Conservation (phyloP, 2,888 invertebrate species). For the Erebia epiphron region DNA sequence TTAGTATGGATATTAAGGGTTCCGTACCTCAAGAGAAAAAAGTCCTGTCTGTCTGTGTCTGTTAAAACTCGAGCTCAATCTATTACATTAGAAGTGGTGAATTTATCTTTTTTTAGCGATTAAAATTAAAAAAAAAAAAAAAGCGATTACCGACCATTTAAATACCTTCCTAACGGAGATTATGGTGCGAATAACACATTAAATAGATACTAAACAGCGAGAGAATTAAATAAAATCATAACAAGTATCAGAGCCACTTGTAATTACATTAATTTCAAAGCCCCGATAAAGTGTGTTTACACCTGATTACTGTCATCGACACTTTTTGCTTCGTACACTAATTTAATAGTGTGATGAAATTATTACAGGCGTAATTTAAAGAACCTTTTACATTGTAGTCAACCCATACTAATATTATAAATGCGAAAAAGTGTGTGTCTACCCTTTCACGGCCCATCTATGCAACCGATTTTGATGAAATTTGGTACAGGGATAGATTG, state of each 20-base stretch:
- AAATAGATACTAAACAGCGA: constrained; percentile 19
- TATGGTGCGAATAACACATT: constrained; percentile 10
- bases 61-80: too few species aligned
- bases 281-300: constrained; percentile 27
- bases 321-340: constrained; percentile 17
- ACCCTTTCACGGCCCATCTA: too few species aligned
- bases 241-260: constrained; percentile 10
- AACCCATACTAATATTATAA: too few species aligned
- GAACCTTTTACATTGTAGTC: background rate
- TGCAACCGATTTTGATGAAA: too few species aligned
- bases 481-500: too few species aligned
- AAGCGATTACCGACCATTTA: background rate
- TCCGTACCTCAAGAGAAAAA: too few species aligned
- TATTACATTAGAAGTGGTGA: too few species aligned
- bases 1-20: too few species aligned
- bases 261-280: constrained; percentile 20
- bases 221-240: constrained; percentile 17
- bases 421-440: too few species aligned
- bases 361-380: constrained; percentile 1
- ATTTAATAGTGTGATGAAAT: constrained; percentile 9
- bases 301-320: constrained; percentile 28
- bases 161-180: background rate
- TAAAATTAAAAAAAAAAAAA: too few species aligned
- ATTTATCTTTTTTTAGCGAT: constrained; percentile 7
- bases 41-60: too few species aligned